Evolutionary conservation across 2,888 invertebrate species (phyloP), one percentile per base, ranked within the genome.

Genomic region (Marronus borbonicus): DNA sequence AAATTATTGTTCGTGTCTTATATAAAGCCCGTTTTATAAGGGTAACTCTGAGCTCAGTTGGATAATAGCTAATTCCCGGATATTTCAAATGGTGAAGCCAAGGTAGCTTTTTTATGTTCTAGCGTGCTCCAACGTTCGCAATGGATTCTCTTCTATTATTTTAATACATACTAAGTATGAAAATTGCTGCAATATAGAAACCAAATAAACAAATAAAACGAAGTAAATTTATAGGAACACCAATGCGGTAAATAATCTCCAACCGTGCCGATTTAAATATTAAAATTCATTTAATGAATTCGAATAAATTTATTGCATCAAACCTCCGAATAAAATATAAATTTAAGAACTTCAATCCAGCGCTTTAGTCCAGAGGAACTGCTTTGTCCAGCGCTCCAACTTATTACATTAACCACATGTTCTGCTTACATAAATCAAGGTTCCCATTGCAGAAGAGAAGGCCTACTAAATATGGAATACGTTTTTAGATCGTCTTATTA

Each of bases 401-500:
- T 20, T 39, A 17, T 58, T 36, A 36, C 70, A 72, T 72, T 72
- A 60, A 20, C 72, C 72, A 60, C 44, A 39, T 72, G 72, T 72
- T 72, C 72, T 72, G 39, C 58, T 72, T 72, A 58, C 44, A 72
- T 72, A 72, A 72, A 39, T 60, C 58, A 72, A 39, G 60, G 20
- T 72, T 60, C 39, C 72, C 72, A 72, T 39, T 39, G 72, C 60
- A 72, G 72, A 72, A 60, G 60, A 39, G 24, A 12, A 68, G 72
- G 58, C 72, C 72, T 72, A 72, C 72, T 72, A 72, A 72, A 72
- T 72, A 72, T 72, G 72, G 72, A 72, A 72, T 60, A 60, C 39
- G 20, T 72, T 52, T 60, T 72, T 24, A 72, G 72, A 44, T 72
- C 58, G 60, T 20, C 72, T 72, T 72, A 72, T 72, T 72, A 72